Conservation (phyloP, 2,113 vertebrate genomes). For the Clarias macrocephalus region DNA sequence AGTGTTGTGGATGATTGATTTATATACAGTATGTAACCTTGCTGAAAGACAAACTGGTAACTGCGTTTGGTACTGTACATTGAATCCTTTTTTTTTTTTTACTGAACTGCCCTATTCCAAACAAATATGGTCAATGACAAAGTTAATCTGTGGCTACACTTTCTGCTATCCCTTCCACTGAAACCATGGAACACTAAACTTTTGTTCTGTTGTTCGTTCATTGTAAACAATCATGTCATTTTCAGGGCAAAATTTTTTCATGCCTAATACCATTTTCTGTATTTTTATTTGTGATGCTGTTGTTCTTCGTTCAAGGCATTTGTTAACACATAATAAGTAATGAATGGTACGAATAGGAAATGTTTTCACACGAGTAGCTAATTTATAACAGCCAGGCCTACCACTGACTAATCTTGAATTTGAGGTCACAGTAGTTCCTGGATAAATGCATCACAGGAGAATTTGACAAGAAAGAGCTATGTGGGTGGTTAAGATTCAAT, state of each 20-base stretch:
- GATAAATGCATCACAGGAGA: neutral
- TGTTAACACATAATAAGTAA: neutral
- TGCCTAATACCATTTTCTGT: neutral
- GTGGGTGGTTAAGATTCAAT: neutral
- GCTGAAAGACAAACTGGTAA: neutral
- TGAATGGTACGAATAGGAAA: neutral
- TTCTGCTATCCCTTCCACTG: neutral
- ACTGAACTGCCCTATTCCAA: neutral
- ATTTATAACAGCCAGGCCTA: neutral
- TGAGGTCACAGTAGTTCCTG: neutral
- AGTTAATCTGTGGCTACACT: neutral
- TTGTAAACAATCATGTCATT: neutral
- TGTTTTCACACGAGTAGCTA: neutral
- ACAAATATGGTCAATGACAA: neutral
- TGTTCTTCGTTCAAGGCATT: neutral
- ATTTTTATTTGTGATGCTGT: neutral
- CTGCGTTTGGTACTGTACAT: neutral
- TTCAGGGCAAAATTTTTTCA: no score
- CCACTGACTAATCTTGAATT: neutral
- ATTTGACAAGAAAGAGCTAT: neutral
- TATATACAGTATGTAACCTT: no score
- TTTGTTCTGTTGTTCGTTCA: neutral
- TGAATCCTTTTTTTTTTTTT: neutral
- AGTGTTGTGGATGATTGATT: no score
- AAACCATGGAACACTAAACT: neutral